phyloP scores from a whole-genome alignment of 2,113 vertebrate species.

The Micromys minutus region DNA sequence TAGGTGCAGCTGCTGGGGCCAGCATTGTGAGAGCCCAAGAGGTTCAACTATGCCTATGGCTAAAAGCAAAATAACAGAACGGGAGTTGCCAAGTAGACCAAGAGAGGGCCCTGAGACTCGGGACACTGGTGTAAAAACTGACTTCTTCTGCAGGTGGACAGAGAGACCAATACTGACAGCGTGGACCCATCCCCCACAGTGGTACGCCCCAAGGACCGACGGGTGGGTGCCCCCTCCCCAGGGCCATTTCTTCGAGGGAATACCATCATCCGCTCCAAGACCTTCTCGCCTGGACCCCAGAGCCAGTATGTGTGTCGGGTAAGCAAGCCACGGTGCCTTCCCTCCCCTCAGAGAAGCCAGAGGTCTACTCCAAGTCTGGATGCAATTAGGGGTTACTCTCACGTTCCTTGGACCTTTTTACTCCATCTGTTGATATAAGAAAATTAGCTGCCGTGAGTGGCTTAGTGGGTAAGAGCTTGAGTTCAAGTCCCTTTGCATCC shows the following conservation, averaged over 20 bases:
- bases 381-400: background rate
- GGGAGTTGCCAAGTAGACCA: background rate
- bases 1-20: background rate
- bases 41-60: background rate
- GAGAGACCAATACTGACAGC: constrained; percentile 93
- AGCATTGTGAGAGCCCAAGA: background rate
- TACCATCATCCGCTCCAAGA: constrained; percentile 99
- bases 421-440: background rate
- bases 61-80: background rate
- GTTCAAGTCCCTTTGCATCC: too few species aligned
- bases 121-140: background rate
- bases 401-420: too few species aligned
- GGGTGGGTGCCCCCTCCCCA: constrained; percentile 87
- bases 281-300: constrained; percentile 97
- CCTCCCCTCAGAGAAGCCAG: too few species aligned
- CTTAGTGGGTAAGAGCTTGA: too few species aligned
- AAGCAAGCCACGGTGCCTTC: constrained; percentile 65
- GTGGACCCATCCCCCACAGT: constrained; percentile 85
- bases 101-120: background rate
- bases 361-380: background rate
- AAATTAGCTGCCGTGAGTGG: background rate
- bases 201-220: constrained; percentile 95
- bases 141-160: constrained; percentile 88
- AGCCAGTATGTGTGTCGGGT: constrained; percentile 99
- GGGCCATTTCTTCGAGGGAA: constrained; percentile 93